Base-by-base conservation (phyloP, 2,888 invertebrate species). In the Campoplex nolae region DNA sequence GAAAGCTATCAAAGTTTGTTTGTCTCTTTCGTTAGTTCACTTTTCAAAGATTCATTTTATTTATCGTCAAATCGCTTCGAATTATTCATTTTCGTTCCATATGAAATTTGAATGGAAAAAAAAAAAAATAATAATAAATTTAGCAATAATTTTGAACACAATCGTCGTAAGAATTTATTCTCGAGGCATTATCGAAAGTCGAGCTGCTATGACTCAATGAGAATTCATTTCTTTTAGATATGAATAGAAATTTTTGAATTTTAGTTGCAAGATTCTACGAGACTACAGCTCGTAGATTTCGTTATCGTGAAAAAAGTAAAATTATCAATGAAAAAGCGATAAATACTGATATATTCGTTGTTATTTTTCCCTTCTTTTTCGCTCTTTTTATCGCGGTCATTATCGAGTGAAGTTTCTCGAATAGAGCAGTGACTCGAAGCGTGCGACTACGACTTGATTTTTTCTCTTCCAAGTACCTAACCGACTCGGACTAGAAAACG, bases 351-450 rank as follows among this genome's bases (percentile, higher is more conserved):
- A 45, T 45, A 13, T 45, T 45, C 45, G 45, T 45, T 13, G 11
- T 1, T 45, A 11, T 45, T 45, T 3, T 13, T 45, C 3, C 13
- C 51, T 18, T 51, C 3, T 4, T 51, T 51, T 16, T 23, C n/a
- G 23, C 23, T 56, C 7, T 9, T 32, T 56, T 13, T 56, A 56
- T 73, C 73, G 54, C 38, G n/a, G 32, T 65, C 45, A 54, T 54
- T 54, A 62, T 75, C 75, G 13, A 58, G 11, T 7, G 11, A 65
- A 75, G 18, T 51, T 77, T 51, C 51, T 67, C 77, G 67, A 35
- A 51, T 35, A 28, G 23, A 11, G 42, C 77, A 38, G 68, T 68
- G 77, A 76, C 73, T 73, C 82, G 74, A 85, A 85, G 78, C 82
- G 42, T 75, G 75, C 56, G 70, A 83, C 74, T 58, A 78, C 45